Percentiles rank a stretch among this genome's conserved stretches.
These are phyloP conservation scores for Prionace glauca DNA, from an alignment of 2,797 vertebrate genomes.

Conservation along the genomic window DNA sequence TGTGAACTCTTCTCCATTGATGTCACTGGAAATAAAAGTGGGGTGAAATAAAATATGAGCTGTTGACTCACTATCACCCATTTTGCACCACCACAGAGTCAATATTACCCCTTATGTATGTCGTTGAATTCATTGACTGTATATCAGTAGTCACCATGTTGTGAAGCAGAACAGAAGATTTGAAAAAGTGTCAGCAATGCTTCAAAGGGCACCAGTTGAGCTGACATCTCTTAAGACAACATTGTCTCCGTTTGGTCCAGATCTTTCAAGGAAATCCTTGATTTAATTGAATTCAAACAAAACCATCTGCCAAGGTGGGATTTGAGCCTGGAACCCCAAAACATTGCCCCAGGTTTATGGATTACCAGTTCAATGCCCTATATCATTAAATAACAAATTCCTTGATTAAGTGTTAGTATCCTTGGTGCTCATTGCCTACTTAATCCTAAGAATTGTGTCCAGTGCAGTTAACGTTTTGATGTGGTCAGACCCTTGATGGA, in stretches of 20 bases:
- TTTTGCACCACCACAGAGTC: not conserved
- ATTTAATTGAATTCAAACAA: too few relatives aligned
- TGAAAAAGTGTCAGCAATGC: not conserved
- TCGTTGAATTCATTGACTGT: not conserved
- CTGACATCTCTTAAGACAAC: not conserved
- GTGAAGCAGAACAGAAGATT: not conserved
- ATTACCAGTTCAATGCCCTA: too few relatives aligned
- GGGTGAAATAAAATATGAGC: not conserved
- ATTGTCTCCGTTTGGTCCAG: not conserved
- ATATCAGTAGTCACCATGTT: not conserved
- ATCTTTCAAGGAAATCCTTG: not conserved
- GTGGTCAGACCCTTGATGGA: not conserved
- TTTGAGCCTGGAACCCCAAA: too few relatives aligned
- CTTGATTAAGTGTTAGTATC: not conserved
- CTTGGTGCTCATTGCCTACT: not conserved
- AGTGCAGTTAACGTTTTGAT: not conserved
- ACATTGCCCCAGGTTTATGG: too few relatives aligned
- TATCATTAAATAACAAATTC: too few relatives aligned
- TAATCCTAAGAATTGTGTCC: not conserved
- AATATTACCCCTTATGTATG: not conserved
- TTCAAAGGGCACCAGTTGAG: not conserved
- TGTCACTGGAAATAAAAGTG: not conserved
- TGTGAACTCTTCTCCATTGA: not conserved
- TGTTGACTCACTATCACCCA: not conserved
- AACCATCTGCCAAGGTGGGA: too few relatives aligned